Conservation (phyloP, 2,888 invertebrate species). For the Drosophila maculinotata region DNA sequence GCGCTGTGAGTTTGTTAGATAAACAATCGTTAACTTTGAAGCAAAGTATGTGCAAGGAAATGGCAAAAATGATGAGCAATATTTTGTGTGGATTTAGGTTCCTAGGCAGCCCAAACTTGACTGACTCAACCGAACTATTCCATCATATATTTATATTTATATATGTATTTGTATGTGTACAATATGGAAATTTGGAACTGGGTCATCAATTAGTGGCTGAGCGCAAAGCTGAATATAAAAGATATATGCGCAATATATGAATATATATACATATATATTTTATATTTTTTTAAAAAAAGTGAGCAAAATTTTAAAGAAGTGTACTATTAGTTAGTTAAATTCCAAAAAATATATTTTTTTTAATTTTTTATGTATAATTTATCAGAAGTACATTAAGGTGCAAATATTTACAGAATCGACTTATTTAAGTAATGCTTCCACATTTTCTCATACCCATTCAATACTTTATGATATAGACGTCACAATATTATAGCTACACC, state of each 20-base stretch:
- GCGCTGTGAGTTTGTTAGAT: conserved; percentile 58
- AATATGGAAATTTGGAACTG: conserved; percentile 24
- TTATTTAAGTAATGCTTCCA: background rate
- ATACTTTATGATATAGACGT: conserved; percentile 24
- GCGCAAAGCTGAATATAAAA: background rate
- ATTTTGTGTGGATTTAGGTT: conserved; percentile 44
- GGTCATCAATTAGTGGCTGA: conserved; percentile 52
- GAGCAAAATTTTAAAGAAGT: too few species aligned
- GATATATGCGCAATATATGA: conserved; percentile 4
- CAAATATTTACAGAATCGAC: background rate
- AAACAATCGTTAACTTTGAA: conserved; percentile 53
- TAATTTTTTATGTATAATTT: background rate
- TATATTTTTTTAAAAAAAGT: background rate
- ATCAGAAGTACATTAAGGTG: background rate
- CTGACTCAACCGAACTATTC: conserved; percentile 29
- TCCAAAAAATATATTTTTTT: background rate
- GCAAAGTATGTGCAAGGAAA: conserved; percentile 10
- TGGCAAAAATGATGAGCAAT: conserved; percentile 37
- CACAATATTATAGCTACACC: conserved; percentile 13
- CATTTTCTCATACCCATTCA: conserved; percentile 1
- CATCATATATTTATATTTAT: background rate
- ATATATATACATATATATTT: background rate
- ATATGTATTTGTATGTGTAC: background rate
- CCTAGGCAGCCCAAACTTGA: conserved; percentile 19
- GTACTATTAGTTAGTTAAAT: too few species aligned